Evolutionary conservation across 2,797 vertebrate species (phyloP).

Genomic region (Enteromius treurensis): DNA sequence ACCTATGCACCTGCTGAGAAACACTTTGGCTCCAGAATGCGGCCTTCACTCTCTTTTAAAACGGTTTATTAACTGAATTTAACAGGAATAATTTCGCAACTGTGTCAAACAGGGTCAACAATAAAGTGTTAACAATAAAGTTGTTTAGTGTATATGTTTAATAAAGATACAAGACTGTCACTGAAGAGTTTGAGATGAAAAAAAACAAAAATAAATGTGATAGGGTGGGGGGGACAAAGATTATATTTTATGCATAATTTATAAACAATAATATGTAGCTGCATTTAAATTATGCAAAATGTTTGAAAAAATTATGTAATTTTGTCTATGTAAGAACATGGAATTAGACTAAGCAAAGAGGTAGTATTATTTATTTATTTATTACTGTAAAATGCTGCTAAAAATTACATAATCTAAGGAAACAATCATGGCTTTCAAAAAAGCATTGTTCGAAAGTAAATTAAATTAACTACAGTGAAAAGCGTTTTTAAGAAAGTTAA

Average conservation of each 20-base stretch:
- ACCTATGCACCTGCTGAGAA: neutral
- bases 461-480: neutral
- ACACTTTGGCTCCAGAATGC: neutral
- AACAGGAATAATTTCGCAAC: neutral
- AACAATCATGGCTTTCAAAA: neutral
- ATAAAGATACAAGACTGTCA: too few species aligned
- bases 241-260: neutral
- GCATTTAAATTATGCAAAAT: conserved; percentile 2
- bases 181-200: too few species aligned
- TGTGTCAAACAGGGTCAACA: neutral
- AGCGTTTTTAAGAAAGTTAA: neutral
- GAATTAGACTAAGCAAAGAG: neutral
- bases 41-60: neutral
- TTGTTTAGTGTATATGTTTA: too few species aligned
- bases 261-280: neutral
- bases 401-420: neutral
- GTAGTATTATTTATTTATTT: neutral
- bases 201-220: too few species aligned
- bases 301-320: neutral
- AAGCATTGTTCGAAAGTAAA: neutral
- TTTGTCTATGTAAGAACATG: neutral
- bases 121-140: too few species aligned
- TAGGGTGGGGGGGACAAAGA: neutral
- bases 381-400: neutral
- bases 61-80: neutral